phyloP scores from a whole-genome alignment of 2,797 vertebrate genomes.

The Tinamus major region DNA sequence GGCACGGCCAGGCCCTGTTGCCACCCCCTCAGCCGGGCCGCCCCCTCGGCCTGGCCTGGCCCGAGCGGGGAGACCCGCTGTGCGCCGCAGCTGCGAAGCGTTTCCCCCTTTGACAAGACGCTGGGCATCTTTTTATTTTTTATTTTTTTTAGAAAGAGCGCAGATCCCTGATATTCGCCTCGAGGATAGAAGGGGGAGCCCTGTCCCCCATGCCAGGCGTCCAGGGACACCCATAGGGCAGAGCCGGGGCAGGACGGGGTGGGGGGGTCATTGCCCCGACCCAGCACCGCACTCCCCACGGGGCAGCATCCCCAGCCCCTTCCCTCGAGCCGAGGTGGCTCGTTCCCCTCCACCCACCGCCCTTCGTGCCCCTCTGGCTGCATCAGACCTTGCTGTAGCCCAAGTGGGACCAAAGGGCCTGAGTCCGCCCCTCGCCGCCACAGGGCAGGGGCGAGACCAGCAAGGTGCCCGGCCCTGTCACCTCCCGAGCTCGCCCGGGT shows the following conservation, averaged over 20 bases:
- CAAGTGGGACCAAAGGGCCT: background rate
- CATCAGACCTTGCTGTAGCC: background rate
- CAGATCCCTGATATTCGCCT: background rate
- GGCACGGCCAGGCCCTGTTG: background rate
- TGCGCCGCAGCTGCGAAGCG: constrained; percentile 6
- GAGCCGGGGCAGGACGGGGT: too few relatives aligned
- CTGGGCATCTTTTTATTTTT: background rate
- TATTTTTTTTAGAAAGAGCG: background rate
- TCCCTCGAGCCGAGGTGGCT: background rate
- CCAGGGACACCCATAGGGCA: background rate
- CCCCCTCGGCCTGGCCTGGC: too few relatives aligned
- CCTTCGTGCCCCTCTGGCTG: background rate
- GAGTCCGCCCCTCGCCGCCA: background rate
- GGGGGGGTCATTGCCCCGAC: too few relatives aligned
- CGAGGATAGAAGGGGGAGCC: background rate
- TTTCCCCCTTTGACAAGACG: background rate
- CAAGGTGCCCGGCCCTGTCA: background rate
- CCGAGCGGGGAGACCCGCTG: background rate
- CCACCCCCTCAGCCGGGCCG: background rate
- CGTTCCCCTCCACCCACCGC: background rate
- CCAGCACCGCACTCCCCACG: background rate
- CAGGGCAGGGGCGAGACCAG: background rate
- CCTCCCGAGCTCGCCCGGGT: background rate
- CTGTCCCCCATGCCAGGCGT: background rate
- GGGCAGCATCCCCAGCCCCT: background rate